Conservation (phyloP, 2,113 vertebrate species). For the Oreochromis spilurus region DNA sequence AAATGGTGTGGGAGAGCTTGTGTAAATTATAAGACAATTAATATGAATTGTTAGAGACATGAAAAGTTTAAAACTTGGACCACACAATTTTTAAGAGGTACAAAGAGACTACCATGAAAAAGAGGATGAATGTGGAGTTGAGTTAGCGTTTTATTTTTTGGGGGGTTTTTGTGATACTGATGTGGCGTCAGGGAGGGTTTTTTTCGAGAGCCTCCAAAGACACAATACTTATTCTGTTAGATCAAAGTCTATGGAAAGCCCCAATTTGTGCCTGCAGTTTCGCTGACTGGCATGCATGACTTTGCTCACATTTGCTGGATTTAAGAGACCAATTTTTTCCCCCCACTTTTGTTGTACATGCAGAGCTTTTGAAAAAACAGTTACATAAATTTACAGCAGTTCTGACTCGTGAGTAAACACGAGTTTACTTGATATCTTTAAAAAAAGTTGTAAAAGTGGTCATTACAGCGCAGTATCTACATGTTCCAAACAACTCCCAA, state of each 20-base stretch:
- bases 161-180: neutral
- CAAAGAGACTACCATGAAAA: neutral
- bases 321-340: neutral
- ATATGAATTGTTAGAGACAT: neutral
- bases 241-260: neutral
- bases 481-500: neutral
- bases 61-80: neutral
- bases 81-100: neutral
- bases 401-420: neutral
- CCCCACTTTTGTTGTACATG: neutral
- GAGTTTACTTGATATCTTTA: neutral
- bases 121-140: neutral
- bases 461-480: neutral
- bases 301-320: neutral
- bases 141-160: neutral
- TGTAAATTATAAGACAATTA: conserved; percentile 18
- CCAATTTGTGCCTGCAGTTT: neutral
- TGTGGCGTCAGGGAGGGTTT: neutral
- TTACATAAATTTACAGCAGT: fast-evolving
- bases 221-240: neutral
- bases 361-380: neutral
- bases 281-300: neutral
- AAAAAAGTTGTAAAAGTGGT: neutral
- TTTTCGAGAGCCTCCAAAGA: neutral
- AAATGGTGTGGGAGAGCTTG: neutral